These are phyloP conservation scores for Neoniphon sammara DNA, from an alignment of 2,797 vertebrate genomes.

Conservation along the genomic window DNA sequence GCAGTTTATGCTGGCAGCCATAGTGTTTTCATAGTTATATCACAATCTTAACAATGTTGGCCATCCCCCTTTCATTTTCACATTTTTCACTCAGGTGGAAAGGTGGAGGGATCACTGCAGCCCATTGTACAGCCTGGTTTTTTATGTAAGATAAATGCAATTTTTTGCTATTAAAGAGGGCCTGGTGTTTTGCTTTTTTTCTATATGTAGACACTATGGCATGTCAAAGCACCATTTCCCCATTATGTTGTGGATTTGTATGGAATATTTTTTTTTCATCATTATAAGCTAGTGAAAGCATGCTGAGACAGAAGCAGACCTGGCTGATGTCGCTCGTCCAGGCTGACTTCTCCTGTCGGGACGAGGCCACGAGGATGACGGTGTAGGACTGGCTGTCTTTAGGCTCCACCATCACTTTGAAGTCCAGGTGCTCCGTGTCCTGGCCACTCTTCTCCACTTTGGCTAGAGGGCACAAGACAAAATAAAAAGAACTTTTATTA, in stretches of 20 bases:
- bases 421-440: slow-evolving; percentile 93
- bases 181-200: too few species aligned
- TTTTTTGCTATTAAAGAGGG: neutral
- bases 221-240: too few species aligned
- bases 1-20: neutral
- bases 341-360: slow-evolving; percentile 94
- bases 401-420: slow-evolving; percentile 96
- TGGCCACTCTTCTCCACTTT: slow-evolving; percentile 86
- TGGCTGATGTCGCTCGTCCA: slow-evolving; percentile 99
- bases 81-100: too few species aligned
- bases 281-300: neutral
- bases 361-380: slow-evolving; percentile 94
- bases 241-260: neutral
- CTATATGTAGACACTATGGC: too few species aligned
- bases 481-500: too few species aligned
- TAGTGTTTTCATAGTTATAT: neutral
- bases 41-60: too few species aligned
- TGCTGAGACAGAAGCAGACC: slow-evolving; percentile 73
- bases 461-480: slow-evolving; percentile 64
- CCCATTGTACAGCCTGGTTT: too few species aligned
- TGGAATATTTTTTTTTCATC: neutral
- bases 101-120: too few species aligned
- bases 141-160: too few species aligned
- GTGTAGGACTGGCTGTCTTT: slow-evolving; percentile 92
- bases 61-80: too few species aligned